phyloP scores from a whole-genome alignment of 1,140 invertebrate genomes.

The Spodoptera litura region DNA sequence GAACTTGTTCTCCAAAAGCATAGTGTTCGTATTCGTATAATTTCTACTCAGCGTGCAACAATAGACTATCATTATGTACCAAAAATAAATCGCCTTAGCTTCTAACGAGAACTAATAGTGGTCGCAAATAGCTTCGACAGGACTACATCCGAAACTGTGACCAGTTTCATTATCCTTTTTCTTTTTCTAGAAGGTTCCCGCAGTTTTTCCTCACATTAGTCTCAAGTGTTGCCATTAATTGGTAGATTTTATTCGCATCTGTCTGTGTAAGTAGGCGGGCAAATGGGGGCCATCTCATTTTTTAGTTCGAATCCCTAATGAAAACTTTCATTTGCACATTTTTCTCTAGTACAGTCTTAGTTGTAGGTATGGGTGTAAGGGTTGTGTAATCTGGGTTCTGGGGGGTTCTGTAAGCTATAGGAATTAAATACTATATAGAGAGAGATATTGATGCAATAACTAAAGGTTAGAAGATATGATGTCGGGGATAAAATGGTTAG shows the following conservation, averaged over 20 bases:
- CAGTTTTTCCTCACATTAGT: constrained; percentile 17
- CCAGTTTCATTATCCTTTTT: constrained; percentile 18
- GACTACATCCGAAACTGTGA: background rate
- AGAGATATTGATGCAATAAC: no score
- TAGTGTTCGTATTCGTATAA: background rate
- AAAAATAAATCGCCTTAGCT: constrained; percentile 2
- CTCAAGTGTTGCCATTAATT: constrained; percentile 28
- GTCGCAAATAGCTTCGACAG: constrained; percentile 15
- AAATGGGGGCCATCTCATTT: no score
- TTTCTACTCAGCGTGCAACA: background rate
- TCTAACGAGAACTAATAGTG: constrained; percentile 23
- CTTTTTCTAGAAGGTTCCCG: constrained; percentile 6
- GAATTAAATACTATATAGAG: no score
- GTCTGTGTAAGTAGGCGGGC: background rate
- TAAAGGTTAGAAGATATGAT: no score
- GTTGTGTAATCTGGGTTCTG: no score
- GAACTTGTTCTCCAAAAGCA: no score
- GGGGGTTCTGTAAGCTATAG: no score
- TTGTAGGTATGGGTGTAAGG: no score
- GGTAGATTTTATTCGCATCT: constrained; percentile 7
- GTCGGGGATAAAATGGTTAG: no score
- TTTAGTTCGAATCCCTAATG: background rate
- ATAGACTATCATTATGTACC: background rate
- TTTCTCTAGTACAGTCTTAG: no score
- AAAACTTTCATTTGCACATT: no score